Evolutionary conservation across 2,888 invertebrate genomes (phyloP), one percentile per base, ranked within the genome.

Genomic region (Atethmia centrago): DNA sequence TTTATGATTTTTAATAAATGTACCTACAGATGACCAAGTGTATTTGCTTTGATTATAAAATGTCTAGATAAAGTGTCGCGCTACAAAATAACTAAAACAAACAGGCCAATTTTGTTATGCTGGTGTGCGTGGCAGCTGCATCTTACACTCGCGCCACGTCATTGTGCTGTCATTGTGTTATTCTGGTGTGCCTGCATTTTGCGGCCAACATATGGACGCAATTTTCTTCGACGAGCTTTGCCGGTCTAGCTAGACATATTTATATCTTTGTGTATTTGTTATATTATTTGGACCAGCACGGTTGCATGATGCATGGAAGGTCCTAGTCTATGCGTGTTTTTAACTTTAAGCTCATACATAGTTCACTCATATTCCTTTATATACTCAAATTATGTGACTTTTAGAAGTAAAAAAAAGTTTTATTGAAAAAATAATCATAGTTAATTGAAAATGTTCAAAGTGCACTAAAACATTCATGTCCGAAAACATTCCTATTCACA

Each of bases 281-380:
- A 42, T 42, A 19, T 42, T 42, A 40, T 25, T 42, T 36, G 10
- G 10, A 66, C 19, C 19, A 28, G 73, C 42, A 42, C 58, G 58
- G 0, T 16, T 73, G 72, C 49, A 42, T 72, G 31, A 1, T 73
- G 72, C 49, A 42, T 72, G 31, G 2, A 3, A 16, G 0, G 19
- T 40, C 1, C 47, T 55, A 8, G 7, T n/a, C 2, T 4, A 8
- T 45, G 16, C 45, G 36, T 19, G 25, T 49, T 0, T 61, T n/a
- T 12, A 9, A 21, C 3, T 36, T 25, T 19, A 65, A 19, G 19
- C 14, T 36, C 19, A 36, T 36, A 66, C 16, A 42, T 10, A 16
- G 10, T 8, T 19, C 28, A 69, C 21, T 14, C 3, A 25, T 9
- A 3, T 36, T 19, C 53, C 1, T 25, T 14, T 25, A 53, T 2